Evolutionary conservation across 2,797 vertebrate species (phyloP), one percentile per base, ranked within the genome.

Genomic region (Spondyliosoma cantharus): DNA sequence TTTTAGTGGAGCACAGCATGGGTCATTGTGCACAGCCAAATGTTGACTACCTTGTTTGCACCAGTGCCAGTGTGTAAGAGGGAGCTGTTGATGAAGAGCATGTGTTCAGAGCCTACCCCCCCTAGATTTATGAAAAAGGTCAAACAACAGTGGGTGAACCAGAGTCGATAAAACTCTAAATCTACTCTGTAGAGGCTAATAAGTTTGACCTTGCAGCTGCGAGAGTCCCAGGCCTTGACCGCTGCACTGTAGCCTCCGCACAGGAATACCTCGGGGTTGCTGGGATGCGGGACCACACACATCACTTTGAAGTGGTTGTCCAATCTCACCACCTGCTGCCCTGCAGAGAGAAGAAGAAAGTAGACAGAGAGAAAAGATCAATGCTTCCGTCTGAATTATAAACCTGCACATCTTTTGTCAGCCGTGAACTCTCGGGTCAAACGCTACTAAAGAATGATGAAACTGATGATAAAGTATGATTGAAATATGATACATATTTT

Each of bases 211-310:
- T 98, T 97, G 88, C 94, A 86, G 64, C 90, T 94, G 86, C 98
- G 96, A 52, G 94, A 74, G 89, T 99, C 97, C 97, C 97, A 99
- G 12, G 98, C 96, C 85, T 96, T 97, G 89, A 99, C 95, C 81
- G 91, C 93, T 0, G 97, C 87, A 87, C 97, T 96, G 94, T 98
- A 97, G 16, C 98, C 98, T 67, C 96, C 98, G 49, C 96, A 97
- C 79, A 99, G 82, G 85, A 98, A 96, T 25, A 97, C 67, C 68
- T 93, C 95, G 7, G 95, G 95, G 71, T 96, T 95, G 65, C 90
- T 85, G 43, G 97, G 97, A 64, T 96, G 95, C 52, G 96, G 89
- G 37, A 92, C 96, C 78, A 96, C 90, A 2, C 95, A 88, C 60
- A 96, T 97, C 89, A 98, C 94, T 81, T 95, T 96, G 85, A 96